A percentile compares a stretch with the other conserved stretches of the same genome.
These are phyloP conservation scores for Drosophila meridiana DNA, from an alignment of 2,888 invertebrate genomes.

Conservation along the genomic window DNA sequence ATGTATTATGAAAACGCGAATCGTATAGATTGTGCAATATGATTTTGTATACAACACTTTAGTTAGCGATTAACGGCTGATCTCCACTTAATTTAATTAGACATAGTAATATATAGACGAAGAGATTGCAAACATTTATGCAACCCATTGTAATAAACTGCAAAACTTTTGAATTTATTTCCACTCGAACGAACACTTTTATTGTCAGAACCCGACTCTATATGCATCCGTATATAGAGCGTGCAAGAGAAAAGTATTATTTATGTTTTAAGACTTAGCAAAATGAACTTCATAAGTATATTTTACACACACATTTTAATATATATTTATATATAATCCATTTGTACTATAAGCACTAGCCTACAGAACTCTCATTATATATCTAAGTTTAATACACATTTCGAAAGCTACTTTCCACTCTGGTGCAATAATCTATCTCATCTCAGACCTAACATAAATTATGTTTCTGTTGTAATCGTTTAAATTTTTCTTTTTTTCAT, in stretches of 20 bases:
- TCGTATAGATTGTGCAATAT: slow-evolving; percentile 74
- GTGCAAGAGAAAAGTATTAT: slow-evolving; percentile 70
- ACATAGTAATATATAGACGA: slow-evolving; percentile 46
- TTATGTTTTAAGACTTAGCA: slow-evolving; percentile 72
- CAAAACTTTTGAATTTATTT: slow-evolving; percentile 47
- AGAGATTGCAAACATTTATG: slow-evolving; percentile 30
- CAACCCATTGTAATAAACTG: slow-evolving; percentile 59
- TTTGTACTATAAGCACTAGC: slow-evolving; percentile 21
- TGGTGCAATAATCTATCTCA: slow-evolving; percentile 33
- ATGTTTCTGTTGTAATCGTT: slow-evolving; percentile 12
- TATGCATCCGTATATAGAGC: slow-evolving; percentile 9
- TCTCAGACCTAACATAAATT: slow-evolving; percentile 27
- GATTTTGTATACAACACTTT: slow-evolving; percentile 62
- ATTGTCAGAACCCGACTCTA: slow-evolving; percentile 50
- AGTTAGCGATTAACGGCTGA: slow-evolving; percentile 76
- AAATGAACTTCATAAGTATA: slow-evolving; percentile 52
- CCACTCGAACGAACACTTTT: slow-evolving; percentile 34
- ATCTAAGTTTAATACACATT: slow-evolving; percentile 45
- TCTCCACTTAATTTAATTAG: slow-evolving; percentile 79
- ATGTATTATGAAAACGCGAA: slow-evolving; percentile 55
- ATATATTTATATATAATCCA: slow-evolving; percentile 22
- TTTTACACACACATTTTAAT: slow-evolving; percentile 19
- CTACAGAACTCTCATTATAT: slow-evolving; percentile 37
- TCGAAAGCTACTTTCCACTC: slow-evolving; percentile 46
- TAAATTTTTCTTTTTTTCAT: slow-evolving; percentile 25